A percentile compares a stretch with the other conserved stretches of the same genome.
Evolutionary conservation across 2,113 vertebrate genomes (phyloP).

Genomic region (Leucopternis melanops): DNA sequence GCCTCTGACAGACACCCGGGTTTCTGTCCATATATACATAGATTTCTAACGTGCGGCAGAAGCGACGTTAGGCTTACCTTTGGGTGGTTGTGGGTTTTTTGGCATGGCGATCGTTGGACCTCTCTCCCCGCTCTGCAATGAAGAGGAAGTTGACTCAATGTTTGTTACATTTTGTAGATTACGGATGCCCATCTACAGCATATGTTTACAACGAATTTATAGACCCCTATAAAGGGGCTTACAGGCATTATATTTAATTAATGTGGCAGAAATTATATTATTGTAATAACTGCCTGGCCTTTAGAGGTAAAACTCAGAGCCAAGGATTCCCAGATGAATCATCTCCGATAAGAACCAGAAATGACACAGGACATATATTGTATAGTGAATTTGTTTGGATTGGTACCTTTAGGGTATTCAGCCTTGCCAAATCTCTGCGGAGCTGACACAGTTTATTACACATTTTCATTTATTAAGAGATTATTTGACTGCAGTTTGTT

Average conservation of each 20-base stretch:
- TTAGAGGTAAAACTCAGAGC: slow-evolving; percentile 29
- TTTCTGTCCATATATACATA: not conserved
- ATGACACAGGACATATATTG: slow-evolving; percentile 47
- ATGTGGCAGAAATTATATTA: slow-evolving; percentile 43
- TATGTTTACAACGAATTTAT: slow-evolving; percentile 33
- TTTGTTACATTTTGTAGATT: not conserved
- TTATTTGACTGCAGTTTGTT: slow-evolving; percentile 66
- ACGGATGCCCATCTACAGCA: not conserved
- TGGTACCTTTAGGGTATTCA: slow-evolving; percentile 62
- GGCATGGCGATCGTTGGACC: not conserved
- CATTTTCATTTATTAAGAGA: slow-evolving; percentile 68
- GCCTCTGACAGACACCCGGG: not conserved
- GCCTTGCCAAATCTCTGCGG: slow-evolving; percentile 47
- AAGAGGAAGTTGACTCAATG: not conserved
- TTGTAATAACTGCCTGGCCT: slow-evolving; percentile 47
- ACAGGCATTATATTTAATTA: slow-evolving; percentile 48
- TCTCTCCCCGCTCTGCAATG: not conserved
- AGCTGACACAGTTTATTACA: slow-evolving; percentile 63
- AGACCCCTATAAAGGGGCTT: slow-evolving; percentile 28
- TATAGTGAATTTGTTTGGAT: slow-evolving; percentile 51
- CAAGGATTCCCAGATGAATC: slow-evolving; percentile 57
- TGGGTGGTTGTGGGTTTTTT: not conserved
- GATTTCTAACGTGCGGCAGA: not conserved
- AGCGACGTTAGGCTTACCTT: not conserved
- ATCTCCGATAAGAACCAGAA: slow-evolving; percentile 47